phyloP scores from a whole-genome alignment of 92 coral and sea anemone genomes.

The Zoanthus sansibaricus region DNA sequence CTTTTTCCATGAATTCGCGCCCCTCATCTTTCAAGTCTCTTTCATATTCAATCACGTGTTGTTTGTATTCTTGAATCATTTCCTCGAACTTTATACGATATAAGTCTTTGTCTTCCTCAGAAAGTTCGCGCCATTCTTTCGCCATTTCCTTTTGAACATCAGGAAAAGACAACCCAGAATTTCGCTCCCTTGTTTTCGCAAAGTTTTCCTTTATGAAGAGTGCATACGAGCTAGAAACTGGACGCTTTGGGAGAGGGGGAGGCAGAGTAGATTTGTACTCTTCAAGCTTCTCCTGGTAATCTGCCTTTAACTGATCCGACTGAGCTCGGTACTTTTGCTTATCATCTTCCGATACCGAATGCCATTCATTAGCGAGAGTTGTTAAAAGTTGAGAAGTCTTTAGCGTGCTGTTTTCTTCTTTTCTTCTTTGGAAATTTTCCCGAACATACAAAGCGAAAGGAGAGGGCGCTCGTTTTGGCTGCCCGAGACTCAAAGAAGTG shows the following conservation, averaged over 20 bases:
- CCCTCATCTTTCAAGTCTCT: conserved; percentile 25
- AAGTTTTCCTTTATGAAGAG: conserved; percentile 34
- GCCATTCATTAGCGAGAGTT: conserved; percentile 33
- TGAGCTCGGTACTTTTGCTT: conserved; percentile 24
- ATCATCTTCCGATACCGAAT: conserved; percentile 23
- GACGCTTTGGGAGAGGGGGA: conserved; percentile 35
- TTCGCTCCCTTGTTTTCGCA: neutral
- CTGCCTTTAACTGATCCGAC: conserved; percentile 4
- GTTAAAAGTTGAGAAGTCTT: conserved; percentile 15
- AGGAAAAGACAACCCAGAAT: conserved; percentile 1
- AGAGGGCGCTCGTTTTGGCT: conserved; percentile 17
- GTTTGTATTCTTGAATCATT: conserved; percentile 1
- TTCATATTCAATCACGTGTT: conserved; percentile 37
- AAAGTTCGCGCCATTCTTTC: conserved; percentile 23
- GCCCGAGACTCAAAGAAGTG: neutral
- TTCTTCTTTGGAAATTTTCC: conserved; percentile 7
- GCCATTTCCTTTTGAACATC: conserved; percentile 15
- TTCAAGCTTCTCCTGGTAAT: conserved; percentile 26
- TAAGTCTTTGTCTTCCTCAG: conserved; percentile 25
- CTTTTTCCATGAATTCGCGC: conserved; percentile 22
- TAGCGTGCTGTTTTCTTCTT: conserved; percentile 30
- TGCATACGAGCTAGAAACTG: conserved; percentile 9
- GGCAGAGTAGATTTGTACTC: conserved; percentile 33
- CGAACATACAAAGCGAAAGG: conserved; percentile 50
- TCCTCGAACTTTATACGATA: conserved; percentile 4